phyloP scores from a whole-genome alignment of 2,797 vertebrate genomes.

The Aselliscus stoliczkanus region DNA sequence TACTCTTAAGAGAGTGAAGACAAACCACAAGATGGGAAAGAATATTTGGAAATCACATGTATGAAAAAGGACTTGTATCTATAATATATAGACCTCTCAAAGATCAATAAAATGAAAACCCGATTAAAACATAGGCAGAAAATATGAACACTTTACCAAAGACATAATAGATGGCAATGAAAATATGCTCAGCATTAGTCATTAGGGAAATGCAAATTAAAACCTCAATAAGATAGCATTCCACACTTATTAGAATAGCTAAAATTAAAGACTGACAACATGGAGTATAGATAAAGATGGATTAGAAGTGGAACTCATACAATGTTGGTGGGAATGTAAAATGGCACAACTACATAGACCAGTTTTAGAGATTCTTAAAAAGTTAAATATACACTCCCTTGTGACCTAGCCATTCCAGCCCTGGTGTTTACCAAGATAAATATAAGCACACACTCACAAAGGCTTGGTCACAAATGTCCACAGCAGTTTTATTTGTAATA shows the following conservation, averaged over 20 bases:
- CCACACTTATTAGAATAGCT: neutral
- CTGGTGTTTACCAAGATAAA: neutral
- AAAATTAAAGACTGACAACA: neutral
- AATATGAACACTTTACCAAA: neutral
- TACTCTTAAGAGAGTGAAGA: neutral
- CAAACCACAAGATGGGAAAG: neutral
- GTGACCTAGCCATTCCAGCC: neutral
- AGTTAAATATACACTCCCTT: neutral
- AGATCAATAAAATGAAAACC: neutral
- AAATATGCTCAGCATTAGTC: neutral
- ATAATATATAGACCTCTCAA: neutral
- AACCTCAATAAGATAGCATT: neutral
- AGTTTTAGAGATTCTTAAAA: neutral
- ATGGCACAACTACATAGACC: neutral
- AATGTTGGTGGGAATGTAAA: neutral
- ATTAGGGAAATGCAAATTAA: neutral
- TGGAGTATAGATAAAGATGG: neutral
- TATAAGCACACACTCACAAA: neutral
- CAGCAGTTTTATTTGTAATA: neutral
- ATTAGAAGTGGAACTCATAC: neutral
- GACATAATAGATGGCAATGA: neutral
- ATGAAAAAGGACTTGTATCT: neutral
- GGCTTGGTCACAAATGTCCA: neutral
- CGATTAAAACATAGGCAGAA: neutral
- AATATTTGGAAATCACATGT: neutral